Base-by-base conservation (phyloP, 1,140 invertebrate genomes). In the Trachymyrmex septentrionalis region DNA sequence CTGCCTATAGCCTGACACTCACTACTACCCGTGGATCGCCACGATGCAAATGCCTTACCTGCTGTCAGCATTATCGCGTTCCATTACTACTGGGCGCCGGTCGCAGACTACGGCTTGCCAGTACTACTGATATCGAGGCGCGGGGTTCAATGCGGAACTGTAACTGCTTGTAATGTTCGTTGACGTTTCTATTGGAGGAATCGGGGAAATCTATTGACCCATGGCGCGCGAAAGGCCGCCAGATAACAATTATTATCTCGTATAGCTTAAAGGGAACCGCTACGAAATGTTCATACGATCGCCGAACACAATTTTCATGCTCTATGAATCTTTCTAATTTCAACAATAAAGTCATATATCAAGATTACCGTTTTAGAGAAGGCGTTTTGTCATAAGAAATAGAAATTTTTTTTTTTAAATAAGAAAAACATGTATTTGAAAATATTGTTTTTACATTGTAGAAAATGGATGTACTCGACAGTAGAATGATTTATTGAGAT, bases 401-500 rank as follows among this genome's bases (percentile, higher is more conserved):
- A 48, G 3, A 5, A 34, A 34, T 34, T 53, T 34, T 55, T 10
- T 6, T 34, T 4, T 38, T n/a, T n/a, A 30, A 10, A 64, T 78
- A 34, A 53, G 14, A 9, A n/a, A 2, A 3, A 59, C 6, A 2
- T 38, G 16, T 57, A 57, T 72, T 30, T 6, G 21, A 71, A 72
- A 48, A 69, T 72, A 59, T 73, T 72, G 6, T 73, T 75, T 75
- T 4, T 21, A 30, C 14, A 3, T 10, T 44, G 3, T 84, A 73
- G 48, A 76, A 38, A n/a, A 12, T 30, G 27, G 12, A 64, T 69
- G 19, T 9, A 21, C 34, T 38, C 5, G 63, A 34, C 21, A 24
- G 27, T 63, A 38, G 61, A 53, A 87, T 89, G 85, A 90, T 85
- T 89, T 87, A 82, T 87, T 76, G 73, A 69, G 34, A 81, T 87